Conservation (phyloP, 1,140 invertebrate species). For the Drosophila teissieri region DNA sequence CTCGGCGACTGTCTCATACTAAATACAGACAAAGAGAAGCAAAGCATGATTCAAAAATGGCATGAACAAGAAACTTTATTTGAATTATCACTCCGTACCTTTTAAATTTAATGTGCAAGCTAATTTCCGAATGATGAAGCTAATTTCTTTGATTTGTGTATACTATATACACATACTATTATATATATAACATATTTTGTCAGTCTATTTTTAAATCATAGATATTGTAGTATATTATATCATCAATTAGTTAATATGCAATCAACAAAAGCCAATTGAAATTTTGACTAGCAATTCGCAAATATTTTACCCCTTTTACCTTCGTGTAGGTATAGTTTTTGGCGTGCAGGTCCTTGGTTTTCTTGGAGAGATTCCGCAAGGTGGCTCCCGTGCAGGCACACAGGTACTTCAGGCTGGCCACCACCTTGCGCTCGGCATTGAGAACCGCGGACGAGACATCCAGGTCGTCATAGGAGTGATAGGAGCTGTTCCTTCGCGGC, state of each 20-base stretch:
- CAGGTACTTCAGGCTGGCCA: conserved; percentile 77
- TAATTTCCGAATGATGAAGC: too few species aligned
- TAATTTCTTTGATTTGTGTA: too few species aligned
- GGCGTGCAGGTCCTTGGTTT: conserved; percentile 81
- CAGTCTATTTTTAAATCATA: too few species aligned
- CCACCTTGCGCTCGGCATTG: conserved; percentile 75
- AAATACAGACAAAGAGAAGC: conserved; percentile 7
- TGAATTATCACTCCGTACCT: neutral
- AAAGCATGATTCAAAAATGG: conserved; percentile 1
- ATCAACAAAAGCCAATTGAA: too few species aligned
- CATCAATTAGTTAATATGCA: too few species aligned
- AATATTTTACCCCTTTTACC: conserved; percentile 52
- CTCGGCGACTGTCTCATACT: conserved; percentile 19
- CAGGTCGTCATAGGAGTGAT: conserved; percentile 78
- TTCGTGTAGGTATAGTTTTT: conserved; percentile 81
- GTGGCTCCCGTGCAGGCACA: conserved; percentile 81
- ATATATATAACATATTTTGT: too few species aligned
- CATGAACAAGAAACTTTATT: neutral
- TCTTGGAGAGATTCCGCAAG: conserved; percentile 77
- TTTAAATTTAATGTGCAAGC: neutral
- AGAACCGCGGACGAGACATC: conserved; percentile 65
- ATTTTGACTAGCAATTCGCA: too few species aligned
- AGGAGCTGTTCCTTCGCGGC: conserved; percentile 69
- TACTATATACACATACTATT: too few species aligned
- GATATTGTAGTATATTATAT: too few species aligned